phyloP scores from a whole-genome alignment of 1,140 invertebrate genomes.

The Drosophila pallidifrons region DNA sequence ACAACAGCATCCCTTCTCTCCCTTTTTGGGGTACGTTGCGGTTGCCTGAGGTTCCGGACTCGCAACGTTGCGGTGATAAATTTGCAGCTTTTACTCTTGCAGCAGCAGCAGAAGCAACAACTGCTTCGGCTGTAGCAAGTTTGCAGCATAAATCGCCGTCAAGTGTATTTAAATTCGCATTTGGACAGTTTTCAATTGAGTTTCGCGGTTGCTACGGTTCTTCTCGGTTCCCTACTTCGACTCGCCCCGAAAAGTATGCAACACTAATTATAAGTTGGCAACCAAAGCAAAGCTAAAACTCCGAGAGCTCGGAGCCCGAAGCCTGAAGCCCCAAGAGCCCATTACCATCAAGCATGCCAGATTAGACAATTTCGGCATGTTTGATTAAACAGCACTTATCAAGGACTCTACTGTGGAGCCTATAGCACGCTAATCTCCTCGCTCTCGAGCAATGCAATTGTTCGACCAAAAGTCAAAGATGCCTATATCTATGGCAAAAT shows the following conservation, averaged over 20 bases:
- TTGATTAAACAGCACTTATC: slow-evolving; percentile 62
- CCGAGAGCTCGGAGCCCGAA: neutral
- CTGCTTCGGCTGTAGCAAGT: slow-evolving; percentile 34
- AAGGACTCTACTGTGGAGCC: neutral
- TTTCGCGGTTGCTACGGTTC: slow-evolving; percentile 31
- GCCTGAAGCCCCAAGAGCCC: neutral
- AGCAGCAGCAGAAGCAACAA: slow-evolving; percentile 5
- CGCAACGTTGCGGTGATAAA: slow-evolving; percentile 58
- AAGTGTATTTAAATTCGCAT: slow-evolving; percentile 70
- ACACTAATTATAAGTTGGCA: slow-evolving; percentile 62
- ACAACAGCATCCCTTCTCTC: neutral
- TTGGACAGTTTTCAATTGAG: slow-evolving; percentile 57
- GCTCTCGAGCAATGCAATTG: slow-evolving; percentile 29
- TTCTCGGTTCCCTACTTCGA: neutral
- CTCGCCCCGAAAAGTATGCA: slow-evolving; percentile 36
- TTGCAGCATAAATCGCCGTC: slow-evolving; percentile 72
- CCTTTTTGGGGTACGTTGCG: slow-evolving; percentile 21
- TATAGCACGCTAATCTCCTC: neutral
- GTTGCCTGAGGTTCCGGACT: slow-evolving; percentile 13
- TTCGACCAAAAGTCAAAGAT: slow-evolving; percentile 41
- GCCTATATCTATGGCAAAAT: slow-evolving; percentile 35
- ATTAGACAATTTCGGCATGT: slow-evolving; percentile 53
- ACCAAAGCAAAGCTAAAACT: neutral
- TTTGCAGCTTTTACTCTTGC: slow-evolving; percentile 40
- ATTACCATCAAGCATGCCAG: slow-evolving; percentile 23